Base-by-base conservation (phyloP, 2,113 vertebrate species). In the Bufo gargarizans region DNA sequence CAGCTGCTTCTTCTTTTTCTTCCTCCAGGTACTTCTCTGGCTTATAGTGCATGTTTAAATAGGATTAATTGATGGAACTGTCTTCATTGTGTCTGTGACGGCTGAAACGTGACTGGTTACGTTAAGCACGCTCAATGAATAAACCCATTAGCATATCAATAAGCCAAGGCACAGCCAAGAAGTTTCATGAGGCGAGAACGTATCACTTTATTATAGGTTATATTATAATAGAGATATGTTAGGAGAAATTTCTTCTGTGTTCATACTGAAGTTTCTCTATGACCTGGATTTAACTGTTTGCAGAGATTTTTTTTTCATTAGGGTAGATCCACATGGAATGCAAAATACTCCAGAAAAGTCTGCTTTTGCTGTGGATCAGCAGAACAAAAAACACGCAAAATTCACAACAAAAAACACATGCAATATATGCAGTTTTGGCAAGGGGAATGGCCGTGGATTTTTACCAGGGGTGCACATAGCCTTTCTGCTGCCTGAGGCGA, bases 31-130 rank as follows among this genome's bases (percentile, higher is more conserved):
- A 82, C 63, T 83, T 92, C 55, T 87, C 78, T 90, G 72, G 59
- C 77, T 67, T 86, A 88, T 89, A 92, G 55, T 6, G 87, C 90
- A 33, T 20, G 72, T 89, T 88, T 85, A 90, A 90, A 88, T 91
- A 89, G 85, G 92, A 86, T 84, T 90, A 89, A 90, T 86, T 89
- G 55, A 33, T 16, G 56, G 53, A 49, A 88, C 49, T 82, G 33
- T 43, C 49, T 89, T 88, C 67, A 89, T 83, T 43, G 59, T 81
- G 86, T 84, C 74, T 88, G 69, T 58, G 69, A 90, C 86, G 91
- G 90, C 83, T 86, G 43, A 82, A 72, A 49, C 72, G 90, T 88
- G 91, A 89, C 43, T 56, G 4, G 63, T 4, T 72, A 11, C 43
- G 50, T 91, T 9, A 33, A 0, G 0, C 13, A 55, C 17, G 53